These are phyloP conservation scores for Drosophila conformis DNA, from an alignment of 2,888 invertebrate genomes.

Conservation along the genomic window DNA sequence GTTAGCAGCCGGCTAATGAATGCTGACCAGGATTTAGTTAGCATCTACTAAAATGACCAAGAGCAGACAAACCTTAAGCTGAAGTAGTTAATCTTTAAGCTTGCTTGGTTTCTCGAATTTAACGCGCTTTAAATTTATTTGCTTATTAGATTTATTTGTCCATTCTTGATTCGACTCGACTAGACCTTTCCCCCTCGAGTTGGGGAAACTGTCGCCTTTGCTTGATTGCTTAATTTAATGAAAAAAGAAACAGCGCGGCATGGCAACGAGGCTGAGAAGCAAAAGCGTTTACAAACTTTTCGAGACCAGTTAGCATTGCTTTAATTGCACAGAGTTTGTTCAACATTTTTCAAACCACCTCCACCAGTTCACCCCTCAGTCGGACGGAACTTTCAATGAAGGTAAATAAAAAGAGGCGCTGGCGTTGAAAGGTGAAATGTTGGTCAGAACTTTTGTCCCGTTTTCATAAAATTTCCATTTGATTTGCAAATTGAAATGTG, in stretches of 20 bases:
- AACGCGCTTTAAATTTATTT: conserved; percentile 2
- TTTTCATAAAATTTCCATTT: conserved; percentile 48
- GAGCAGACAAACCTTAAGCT: conserved; percentile 2
- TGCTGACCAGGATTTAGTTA: conserved; percentile 37
- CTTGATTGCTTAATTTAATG: conserved; percentile 61
- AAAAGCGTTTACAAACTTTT: conserved; percentile 41
- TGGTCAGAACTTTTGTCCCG: conserved; percentile 23
- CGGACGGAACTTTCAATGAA: conserved; percentile 27
- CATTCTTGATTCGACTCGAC: conserved; percentile 5
- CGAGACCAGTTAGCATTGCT: conserved; percentile 41
- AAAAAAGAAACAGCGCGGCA: conserved; percentile 18
- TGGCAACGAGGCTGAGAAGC: conserved; percentile 9
- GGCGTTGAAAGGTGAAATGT: conserved; percentile 45
- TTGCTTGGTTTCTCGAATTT: not conserved
- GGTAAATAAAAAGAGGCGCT: conserved; percentile 43
- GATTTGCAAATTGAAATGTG: conserved; percentile 74
- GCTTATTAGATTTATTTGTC: not conserved
- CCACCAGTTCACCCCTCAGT: not conserved
- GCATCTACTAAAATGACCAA: conserved; percentile 3
- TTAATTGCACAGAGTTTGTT: conserved; percentile 55
- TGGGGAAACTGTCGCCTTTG: conserved; percentile 23
- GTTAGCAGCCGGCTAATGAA: conserved; percentile 55
- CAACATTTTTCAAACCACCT: conserved; percentile 22
- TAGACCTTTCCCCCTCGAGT: conserved; percentile 2
- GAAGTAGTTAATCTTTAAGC: conserved; percentile 2